Conservation (phyloP, 2,113 vertebrate genomes). For the Cinclus mexicanus region DNA sequence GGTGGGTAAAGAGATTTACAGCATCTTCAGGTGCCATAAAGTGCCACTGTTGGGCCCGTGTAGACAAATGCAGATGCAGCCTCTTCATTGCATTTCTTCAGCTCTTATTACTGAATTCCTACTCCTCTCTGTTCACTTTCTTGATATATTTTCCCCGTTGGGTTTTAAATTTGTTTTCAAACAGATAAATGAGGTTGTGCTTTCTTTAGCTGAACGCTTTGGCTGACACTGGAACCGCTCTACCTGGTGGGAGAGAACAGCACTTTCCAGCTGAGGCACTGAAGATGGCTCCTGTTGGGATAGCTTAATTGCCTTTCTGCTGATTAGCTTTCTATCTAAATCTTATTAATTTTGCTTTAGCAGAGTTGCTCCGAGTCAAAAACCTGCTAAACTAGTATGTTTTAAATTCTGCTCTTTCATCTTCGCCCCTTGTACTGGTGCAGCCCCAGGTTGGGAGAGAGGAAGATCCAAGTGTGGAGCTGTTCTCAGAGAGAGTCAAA, state of each 20-base stretch:
- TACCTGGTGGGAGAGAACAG: conserved; percentile 38
- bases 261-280: not conserved
- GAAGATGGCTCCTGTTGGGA: conserved; percentile 42
- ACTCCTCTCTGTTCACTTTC: not conserved
- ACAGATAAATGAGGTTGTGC: conserved; percentile 20
- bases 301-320: conserved; percentile 55
- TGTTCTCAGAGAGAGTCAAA: not conserved
- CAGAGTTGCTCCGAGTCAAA: conserved; percentile 6
- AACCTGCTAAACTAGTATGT: conserved; percentile 41
- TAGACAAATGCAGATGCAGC: not conserved
- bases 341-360: conserved; percentile 42
- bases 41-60: not conserved
- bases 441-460: not conserved
- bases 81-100: not conserved
- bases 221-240: conserved; percentile 9
- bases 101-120: not conserved
- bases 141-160: not conserved
- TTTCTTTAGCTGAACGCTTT: conserved; percentile 26
- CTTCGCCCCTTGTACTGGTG: not conserved
- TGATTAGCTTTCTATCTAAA: conserved; percentile 56
- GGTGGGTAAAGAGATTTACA: not conserved
- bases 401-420: conserved; percentile 33
- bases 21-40: not conserved
- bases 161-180: conserved; percentile 50
- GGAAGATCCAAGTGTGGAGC: not conserved